Evolutionary conservation across 1,140 invertebrate genomes (phyloP), one percentile per base, ranked within the genome.

Genomic region (Globodera ellingtonae): DNA sequence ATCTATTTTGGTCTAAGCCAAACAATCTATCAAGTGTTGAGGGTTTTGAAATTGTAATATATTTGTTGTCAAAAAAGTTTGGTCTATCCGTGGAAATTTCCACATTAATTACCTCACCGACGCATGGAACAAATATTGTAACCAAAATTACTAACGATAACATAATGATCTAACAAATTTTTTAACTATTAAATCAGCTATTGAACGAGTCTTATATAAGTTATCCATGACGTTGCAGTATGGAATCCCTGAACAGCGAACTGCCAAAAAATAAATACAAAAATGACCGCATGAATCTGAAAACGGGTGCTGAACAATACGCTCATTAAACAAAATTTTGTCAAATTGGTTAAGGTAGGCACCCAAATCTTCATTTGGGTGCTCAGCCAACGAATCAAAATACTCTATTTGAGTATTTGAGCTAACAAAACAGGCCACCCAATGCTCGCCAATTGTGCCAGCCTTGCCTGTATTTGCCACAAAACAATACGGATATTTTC

Each of bases 371-470:
- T 62, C 9, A 62, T 78, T 78, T 0, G 66, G 76, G n/a, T 78
- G 47, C 0, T 62, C 46, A 6, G n/a, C 76, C 21, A 78, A 78
- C 5, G 69, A 75, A 56, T 79, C 78, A 74, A 79, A 79, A 52
- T 79, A 79, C 59, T 79, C 78, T 13, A 72, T 50, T 21, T 50
- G 56, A 6, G 7, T 48, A 24, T 13, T 2, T 7, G 52, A 72
- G n/a, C n/a, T n/a, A n/a, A n/a, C n/a, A n/a, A n/a, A n/a, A n/a
- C n/a, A n/a, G n/a, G n/a, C n/a, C n/a, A 71, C 18, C 78, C 78
- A 79, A 35, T 79, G 76, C n/a, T 73, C 50, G 0, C 78, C 78
- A 13, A 56, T 35, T 0, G 62, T 79, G 6, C 62, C 50, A n/a
- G 35, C 52, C 18, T 13, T 4, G 9, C 15, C 52, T 3, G 72